Base-by-base conservation (phyloP, 2,797 vertebrate species). In the Hippocampus kuda region DNA sequence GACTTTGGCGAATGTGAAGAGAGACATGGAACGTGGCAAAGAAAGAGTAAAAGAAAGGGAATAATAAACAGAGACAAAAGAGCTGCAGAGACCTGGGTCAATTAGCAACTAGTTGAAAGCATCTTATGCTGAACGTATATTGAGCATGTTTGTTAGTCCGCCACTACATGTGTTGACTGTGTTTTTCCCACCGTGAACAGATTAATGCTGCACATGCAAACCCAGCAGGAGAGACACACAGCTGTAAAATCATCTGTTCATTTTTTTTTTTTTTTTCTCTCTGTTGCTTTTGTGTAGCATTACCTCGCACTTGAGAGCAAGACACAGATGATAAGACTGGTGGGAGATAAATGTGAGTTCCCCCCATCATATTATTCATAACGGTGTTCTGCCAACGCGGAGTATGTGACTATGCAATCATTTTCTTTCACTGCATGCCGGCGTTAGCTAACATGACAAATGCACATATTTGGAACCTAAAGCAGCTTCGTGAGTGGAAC, bases 1-100 rank as follows among this genome's bases (percentile, higher is more conserved):
- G 91, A 92, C 91, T 92, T 92, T 93, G 86, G 88, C 84, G 68
- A 73, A 79, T 80, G 78, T 81, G 77, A 68, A 73, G 70, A 79
- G 56, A 76, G 69, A 53, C 66, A 70, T 24, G 62, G 61, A 65
- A 27, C 44, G 70, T 38, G 24, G 59, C 7, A 61, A 18, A 59
- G 63, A 72, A 12, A 70, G 38, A 66, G 64, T 79, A 53, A 48
- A 67, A 44, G 30, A 76, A 70, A 73, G 38, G 5, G 38, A 65
- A 49, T 74, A 69, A 72, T 59, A 62, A 67, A 64, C 67, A n/a
- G n/a, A 49, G 10, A 44, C 66, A 70, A 73, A 66, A 73, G 22
- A 70, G 66, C 64, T 27, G 10, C 0, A 44, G 34, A 74, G 56
- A 26, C 20, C 38, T 3, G 30, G 67, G 54, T 73, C 73, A 72